A percentile compares a stretch with the other conserved stretches of the same genome.
Conservation (phyloP, 2,888 invertebrate genomes). For the Morinoia aosen region DNA sequence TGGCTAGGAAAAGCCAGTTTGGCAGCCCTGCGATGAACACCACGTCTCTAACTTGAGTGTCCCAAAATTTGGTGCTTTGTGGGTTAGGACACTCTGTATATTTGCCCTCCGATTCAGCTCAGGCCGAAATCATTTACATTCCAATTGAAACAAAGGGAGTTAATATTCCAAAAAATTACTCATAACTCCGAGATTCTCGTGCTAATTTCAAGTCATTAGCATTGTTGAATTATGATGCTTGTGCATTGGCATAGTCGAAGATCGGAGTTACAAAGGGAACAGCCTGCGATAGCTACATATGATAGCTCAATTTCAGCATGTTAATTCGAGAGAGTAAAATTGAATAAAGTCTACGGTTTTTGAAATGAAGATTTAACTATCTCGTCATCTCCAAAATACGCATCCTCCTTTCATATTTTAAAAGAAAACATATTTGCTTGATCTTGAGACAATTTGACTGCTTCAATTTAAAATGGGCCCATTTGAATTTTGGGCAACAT, state of each 20-base stretch:
- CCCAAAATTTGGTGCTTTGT: too few relatives aligned
- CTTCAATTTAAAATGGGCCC: not conserved
- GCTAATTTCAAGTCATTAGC: not conserved
- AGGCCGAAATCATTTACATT: not conserved
- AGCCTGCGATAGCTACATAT: not conserved
- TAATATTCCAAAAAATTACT: not conserved
- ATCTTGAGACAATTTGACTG: not conserved
- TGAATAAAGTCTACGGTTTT: not conserved
- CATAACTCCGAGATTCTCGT: not conserved
- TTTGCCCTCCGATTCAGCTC: too few relatives aligned
- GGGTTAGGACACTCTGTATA: too few relatives aligned
- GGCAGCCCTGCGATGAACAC: too few relatives aligned
- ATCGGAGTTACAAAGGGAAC: not conserved
- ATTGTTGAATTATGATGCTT: not conserved
- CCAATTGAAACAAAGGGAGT: not conserved
- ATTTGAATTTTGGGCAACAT: not conserved
- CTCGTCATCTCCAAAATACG: not conserved
- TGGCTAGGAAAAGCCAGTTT: too few relatives aligned
- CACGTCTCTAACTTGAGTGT: too few relatives aligned
- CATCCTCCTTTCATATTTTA: not conserved
- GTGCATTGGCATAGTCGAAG: not conserved
- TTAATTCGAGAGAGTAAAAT: not conserved
- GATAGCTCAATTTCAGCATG: not conserved
- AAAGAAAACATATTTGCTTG: not conserved
- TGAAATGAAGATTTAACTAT: not conserved